Evolutionary conservation across 1,140 invertebrate species (phyloP).

Genomic region (Liolophura sinensis): DNA sequence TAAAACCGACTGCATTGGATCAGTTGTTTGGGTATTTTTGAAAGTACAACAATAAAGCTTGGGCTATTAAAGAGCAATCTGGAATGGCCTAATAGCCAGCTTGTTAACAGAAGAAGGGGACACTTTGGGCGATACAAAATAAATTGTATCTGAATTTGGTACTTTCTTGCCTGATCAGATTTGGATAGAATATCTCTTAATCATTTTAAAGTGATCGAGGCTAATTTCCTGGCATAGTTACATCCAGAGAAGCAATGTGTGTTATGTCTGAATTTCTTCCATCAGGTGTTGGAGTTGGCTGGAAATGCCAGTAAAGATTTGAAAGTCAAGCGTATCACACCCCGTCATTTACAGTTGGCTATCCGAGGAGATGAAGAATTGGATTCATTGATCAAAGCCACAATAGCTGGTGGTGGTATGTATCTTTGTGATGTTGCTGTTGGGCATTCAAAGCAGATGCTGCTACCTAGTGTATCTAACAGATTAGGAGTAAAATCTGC

Average conservation of each 20-base stretch:
- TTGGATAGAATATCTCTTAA: too few species aligned
- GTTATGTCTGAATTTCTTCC: slow-evolving; percentile 17
- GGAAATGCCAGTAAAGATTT: slow-evolving; percentile 99
- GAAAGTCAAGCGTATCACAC: slow-evolving; percentile 99
- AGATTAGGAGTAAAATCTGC: neutral
- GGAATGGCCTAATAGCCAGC: too few species aligned
- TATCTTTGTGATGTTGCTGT: slow-evolving; percentile 18
- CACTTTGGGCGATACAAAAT: too few species aligned
- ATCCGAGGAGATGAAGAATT: slow-evolving; percentile 99
- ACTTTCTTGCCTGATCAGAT: too few species aligned
- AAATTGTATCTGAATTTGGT: too few species aligned
- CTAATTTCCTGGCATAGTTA: too few species aligned
- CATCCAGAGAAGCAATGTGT: neutral
- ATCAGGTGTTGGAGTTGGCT: slow-evolving; percentile 90
- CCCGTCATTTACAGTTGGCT: slow-evolving; percentile 96
- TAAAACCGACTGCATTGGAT: too few species aligned
- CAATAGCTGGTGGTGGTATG: slow-evolving; percentile 96
- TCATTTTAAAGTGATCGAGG: too few species aligned
- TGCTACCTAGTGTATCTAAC: neutral
- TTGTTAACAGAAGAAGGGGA: too few species aligned
- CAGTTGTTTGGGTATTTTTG: too few species aligned
- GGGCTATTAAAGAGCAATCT: too few species aligned
- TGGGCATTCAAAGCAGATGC: neutral
- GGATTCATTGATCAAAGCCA: slow-evolving; percentile 98
- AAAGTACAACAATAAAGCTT: too few species aligned